Percentiles rank a stretch among this genome's conserved stretches.
Evolutionary conservation across 2,797 vertebrate genomes (phyloP).

Genomic region (Picus viridis): DNA sequence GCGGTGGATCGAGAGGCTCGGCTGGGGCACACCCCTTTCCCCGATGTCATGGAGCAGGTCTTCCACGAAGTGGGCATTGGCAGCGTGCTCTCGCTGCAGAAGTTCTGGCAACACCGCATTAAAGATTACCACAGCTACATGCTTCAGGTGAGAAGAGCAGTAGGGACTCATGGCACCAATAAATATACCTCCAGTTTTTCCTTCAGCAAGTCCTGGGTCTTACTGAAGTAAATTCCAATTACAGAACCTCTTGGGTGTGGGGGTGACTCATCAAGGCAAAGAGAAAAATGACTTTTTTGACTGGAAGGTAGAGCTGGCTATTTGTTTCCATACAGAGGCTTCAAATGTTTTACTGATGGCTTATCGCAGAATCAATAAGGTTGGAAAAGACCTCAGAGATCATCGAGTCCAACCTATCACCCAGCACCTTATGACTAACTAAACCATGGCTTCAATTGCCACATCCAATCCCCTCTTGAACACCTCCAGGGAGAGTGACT

Average conservation of each 20-base stretch:
- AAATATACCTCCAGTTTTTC: background rate
- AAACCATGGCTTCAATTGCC: no score
- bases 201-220: background rate
- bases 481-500: no score
- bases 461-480: no score
- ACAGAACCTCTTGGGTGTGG: background rate
- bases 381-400: no score
- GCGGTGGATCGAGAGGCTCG: slow-evolving; percentile 93
- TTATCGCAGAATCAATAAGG: no score
- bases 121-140: slow-evolving; percentile 98
- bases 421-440: no score
- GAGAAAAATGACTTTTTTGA: background rate
- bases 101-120: slow-evolving; percentile 97
- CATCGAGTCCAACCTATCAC: no score
- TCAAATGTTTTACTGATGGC: background rate
- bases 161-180: fast-evolving
- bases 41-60: slow-evolving; percentile 95
- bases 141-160: slow-evolving; percentile 87
- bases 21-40: slow-evolving; percentile 91
- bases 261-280: background rate
- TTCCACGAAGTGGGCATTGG: slow-evolving; percentile 97
- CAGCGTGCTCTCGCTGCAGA: slow-evolving; percentile 93
- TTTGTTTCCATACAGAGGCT: background rate
- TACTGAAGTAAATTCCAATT: background rate
- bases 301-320: background rate